Conservation (phyloP, 2,797 vertebrate genomes). For the Microctenopoma steveboyesi region DNA sequence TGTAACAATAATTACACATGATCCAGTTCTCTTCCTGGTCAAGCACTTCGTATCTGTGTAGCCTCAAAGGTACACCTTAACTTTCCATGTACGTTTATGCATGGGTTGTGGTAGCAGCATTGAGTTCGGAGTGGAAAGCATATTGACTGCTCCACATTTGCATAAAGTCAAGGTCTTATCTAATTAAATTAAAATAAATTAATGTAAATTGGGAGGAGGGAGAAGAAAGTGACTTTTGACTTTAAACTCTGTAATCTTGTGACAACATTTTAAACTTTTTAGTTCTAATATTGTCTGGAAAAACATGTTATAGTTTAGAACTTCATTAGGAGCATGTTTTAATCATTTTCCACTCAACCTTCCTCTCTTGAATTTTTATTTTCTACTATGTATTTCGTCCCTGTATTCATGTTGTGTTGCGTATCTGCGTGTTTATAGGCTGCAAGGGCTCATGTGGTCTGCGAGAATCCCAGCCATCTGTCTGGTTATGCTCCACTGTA, state of each 20-base stretch:
- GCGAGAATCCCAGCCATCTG: constrained; percentile 38
- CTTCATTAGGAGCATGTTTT: background rate
- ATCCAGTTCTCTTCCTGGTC: background rate
- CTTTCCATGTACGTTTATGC: constrained; percentile 12
- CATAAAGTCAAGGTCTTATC: constrained; percentile 45
- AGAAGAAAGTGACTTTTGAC: constrained; percentile 6
- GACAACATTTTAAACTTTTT: background rate
- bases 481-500: constrained; percentile 22
- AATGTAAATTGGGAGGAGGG: constrained; percentile 28
- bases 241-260: constrained; percentile 8
- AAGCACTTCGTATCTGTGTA: background rate
- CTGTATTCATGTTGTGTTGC: background rate
- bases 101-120: constrained; percentile 7
- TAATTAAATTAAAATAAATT: constrained; percentile 10
- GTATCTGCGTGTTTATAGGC: background rate
- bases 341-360: background rate
- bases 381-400: background rate
- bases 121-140: constrained; percentile 10
- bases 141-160: constrained; percentile 37
- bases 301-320: too few species aligned
- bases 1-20: background rate
- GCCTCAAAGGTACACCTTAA: constrained; percentile 17
- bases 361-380: background rate
- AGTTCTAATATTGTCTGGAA: background rate
- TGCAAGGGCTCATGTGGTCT: constrained; percentile 21